These are phyloP conservation scores for Leucophenga varia DNA, from an alignment of 1,140 invertebrate species.

Conservation along the genomic window DNA sequence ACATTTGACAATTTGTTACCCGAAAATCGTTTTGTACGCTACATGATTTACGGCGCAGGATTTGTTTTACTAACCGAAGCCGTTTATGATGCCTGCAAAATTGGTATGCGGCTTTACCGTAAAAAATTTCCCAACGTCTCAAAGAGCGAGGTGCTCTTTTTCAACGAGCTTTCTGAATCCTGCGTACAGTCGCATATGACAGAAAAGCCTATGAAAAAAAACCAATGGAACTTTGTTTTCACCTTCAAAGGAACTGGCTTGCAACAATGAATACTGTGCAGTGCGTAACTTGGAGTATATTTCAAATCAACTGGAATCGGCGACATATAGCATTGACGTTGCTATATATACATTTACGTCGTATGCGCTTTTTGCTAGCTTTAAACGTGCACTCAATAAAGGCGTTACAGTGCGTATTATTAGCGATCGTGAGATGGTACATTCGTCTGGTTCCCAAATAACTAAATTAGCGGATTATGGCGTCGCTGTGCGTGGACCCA, in stretches of 20 bases:
- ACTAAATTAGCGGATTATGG: neutral
- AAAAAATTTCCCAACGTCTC: neutral
- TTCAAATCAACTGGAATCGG: constrained; percentile 23
- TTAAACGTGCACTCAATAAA: constrained; percentile 24
- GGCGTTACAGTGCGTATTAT: constrained; percentile 33
- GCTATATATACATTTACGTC: constrained; percentile 42
- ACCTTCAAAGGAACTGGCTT: neutral
- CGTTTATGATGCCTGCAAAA: neutral
- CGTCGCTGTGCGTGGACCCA: constrained; percentile 25
- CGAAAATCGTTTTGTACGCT: no score
- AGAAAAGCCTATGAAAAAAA: neutral
- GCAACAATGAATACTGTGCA: constrained; percentile 24
- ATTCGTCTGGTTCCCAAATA: constrained; percentile 23
- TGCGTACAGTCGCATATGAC: no score
- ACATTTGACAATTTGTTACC: no score
- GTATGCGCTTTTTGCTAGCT: constrained; percentile 1
- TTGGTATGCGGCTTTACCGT: neutral
- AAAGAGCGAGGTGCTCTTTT: constrained; percentile 22
- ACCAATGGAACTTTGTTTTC: neutral
- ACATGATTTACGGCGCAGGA: neutral
- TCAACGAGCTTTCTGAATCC: constrained; percentile 23
- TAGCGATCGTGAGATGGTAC: constrained; percentile 33
- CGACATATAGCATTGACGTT: constrained; percentile 35
- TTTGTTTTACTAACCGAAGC: neutral
- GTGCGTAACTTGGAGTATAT: constrained; percentile 13